Base-by-base conservation (phyloP, 2,113 vertebrate genomes). In the Panthera uncia region DNA sequence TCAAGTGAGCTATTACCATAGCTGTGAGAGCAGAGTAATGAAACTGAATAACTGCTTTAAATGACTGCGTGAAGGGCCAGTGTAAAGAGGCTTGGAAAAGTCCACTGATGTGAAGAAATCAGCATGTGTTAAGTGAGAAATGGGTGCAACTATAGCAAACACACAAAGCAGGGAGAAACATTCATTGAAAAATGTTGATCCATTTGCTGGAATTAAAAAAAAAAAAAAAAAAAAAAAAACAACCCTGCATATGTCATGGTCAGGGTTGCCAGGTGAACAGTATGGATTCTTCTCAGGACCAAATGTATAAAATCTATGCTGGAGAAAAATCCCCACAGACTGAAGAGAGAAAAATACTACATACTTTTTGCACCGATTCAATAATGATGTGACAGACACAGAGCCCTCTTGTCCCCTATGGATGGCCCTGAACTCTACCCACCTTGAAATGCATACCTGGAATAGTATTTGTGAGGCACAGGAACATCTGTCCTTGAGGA, bases 11-110 rank as follows among this genome's bases (percentile, higher is more conserved):
- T 98, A 95, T 98, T 95, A 98, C 94, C 94, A 92, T 88, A 97
- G 91, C 95, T 96, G 95, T 98, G 65, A 97, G 90, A 98, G 96
- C 96, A 98, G 96, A 97, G 98, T 97, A 98, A 98, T 98, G 94
- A 98, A 98, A 98, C 84, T 92, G 93, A 98, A 98, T 98, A 96
- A 98, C 91, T 98, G 96, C 95, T 97, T 95, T 98, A 98, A 98
- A 98, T 97, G 95, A 97, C 96, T 98, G 86, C 74, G 92, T 97
- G 93, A 97, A 98, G 94, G 89, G 85, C 92, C 95, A 92, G 25
- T 97, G 66, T 96, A 96, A 97, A 98, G 93, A 94, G 89, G 83
- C 90, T 96, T 94, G 90, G 91, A 98, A 97, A 95, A 97, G 96
- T 97, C 97, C 68, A 95, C 92, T 89, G 87, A 97, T 96, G 31